These are phyloP conservation scores for Sardinella longiceps DNA, from an alignment of 2,797 vertebrate genomes.

Conservation along the genomic window DNA sequence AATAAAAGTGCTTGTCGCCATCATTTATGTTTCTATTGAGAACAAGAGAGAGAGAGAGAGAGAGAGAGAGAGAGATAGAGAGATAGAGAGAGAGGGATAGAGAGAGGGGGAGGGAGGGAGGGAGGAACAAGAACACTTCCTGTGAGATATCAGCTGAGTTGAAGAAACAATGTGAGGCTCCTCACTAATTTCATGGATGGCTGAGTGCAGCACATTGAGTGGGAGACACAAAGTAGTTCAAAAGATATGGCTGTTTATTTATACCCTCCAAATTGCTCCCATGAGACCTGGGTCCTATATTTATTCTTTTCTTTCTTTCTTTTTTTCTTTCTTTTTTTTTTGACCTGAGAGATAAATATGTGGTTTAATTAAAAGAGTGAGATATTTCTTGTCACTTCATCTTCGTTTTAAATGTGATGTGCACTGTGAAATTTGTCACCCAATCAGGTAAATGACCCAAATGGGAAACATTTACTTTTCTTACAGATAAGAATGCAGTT, in stretches of 20 bases:
- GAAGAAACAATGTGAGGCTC: constrained; percentile 17
- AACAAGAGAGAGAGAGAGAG: background rate
- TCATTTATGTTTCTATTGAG: background rate
- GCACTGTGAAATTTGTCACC: background rate
- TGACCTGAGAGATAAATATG: background rate
- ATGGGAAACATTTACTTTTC: background rate
- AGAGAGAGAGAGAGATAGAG: background rate
- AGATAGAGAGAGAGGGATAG: background rate
- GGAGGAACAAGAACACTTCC: constrained; percentile 1
- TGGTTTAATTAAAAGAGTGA: background rate
- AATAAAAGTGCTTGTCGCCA: background rate
- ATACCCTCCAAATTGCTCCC: constrained; percentile 2
- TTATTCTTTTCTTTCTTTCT: too few relatives aligned
- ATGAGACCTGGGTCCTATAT: background rate
- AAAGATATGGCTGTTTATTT: constrained; percentile 26
- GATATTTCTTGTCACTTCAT: background rate
- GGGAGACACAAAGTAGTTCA: constrained; percentile 29
- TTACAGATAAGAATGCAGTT: too few relatives aligned
- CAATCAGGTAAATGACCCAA: background rate
- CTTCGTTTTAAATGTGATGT: background rate
- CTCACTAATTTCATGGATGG: constrained; percentile 33
- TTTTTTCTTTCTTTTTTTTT: too few relatives aligned
- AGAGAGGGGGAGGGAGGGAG: too few relatives aligned
- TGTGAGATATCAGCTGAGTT: constrained; percentile 17
- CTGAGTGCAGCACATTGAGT: constrained; percentile 30